phyloP scores from a whole-genome alignment of 2,888 invertebrate species.

The Rambutsinella grinnellia region DNA sequence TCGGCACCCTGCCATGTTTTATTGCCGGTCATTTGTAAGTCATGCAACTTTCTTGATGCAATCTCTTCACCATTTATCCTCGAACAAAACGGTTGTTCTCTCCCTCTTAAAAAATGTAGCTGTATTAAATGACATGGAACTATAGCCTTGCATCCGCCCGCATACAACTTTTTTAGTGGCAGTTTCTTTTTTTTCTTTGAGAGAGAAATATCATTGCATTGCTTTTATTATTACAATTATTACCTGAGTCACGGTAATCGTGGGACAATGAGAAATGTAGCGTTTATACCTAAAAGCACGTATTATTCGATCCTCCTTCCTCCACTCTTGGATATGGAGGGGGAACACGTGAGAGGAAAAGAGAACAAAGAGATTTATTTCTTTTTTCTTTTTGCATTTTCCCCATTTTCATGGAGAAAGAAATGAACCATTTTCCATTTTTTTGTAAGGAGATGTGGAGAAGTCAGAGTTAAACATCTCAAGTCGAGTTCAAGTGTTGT shows the following conservation, averaged over 20 bases:
- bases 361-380: not conserved
- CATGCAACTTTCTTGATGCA: conserved; percentile 60
- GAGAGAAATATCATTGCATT: not conserved
- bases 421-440: conserved; percentile 1
- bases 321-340: too few species aligned
- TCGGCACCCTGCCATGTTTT: conserved; percentile 63
- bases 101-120: not conserved
- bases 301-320: not conserved
- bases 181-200: not conserved
- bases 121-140: not conserved
- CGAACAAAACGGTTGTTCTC: conserved; percentile 22
- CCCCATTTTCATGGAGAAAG: not conserved
- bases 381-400: not conserved
- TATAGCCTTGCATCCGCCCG: not conserved
- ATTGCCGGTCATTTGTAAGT: conserved; percentile 65
- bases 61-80: conserved; percentile 51
- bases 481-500: not conserved
- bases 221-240: conserved; percentile 22
- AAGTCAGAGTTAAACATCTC: not conserved
- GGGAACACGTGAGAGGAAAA: too few species aligned
- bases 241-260: conserved; percentile 10
- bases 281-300: not conserved
- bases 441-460: conserved; percentile 6
- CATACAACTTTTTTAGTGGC: too few species aligned
- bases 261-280: not conserved